Evolutionary conservation across 2,888 invertebrate species (phyloP).

Genomic region (Drosophila infuscata): DNA sequence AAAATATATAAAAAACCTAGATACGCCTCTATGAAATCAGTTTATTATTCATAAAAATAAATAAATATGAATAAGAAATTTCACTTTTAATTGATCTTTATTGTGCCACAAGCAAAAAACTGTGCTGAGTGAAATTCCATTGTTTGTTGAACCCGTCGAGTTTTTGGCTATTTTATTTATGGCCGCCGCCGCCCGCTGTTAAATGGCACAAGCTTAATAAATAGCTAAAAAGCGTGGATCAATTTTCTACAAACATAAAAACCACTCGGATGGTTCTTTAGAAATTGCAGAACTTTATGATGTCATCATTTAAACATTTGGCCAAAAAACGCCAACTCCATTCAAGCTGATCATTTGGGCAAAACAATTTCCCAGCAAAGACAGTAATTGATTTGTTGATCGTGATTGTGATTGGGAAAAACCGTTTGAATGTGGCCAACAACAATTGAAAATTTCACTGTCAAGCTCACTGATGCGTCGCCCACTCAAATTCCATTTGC

Average conservation of each 20-base stretch:
- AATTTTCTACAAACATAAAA: constrained; percentile 10
- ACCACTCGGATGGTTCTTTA: constrained; percentile 1
- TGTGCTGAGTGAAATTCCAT: constrained; percentile 47
- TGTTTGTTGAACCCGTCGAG: constrained; percentile 31
- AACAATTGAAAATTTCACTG: constrained; percentile 49
- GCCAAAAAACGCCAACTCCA: constrained; percentile 9
- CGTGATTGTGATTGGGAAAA: constrained; percentile 25
- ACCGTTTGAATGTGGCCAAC: constrained; percentile 25
- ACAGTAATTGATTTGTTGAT: constrained; percentile 48
- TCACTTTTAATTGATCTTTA: constrained; percentile 75
- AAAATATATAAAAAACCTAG: constrained; percentile 1
- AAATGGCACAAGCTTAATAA: constrained; percentile 49
- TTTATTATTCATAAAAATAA: constrained; percentile 46
- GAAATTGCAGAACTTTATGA: constrained; percentile 34
- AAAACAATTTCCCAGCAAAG: constrained; percentile 33
- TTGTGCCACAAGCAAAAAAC: constrained; percentile 42
- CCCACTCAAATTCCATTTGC: constrained; percentile 61
- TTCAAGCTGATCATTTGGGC: constrained; percentile 29
- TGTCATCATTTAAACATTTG: constrained; percentile 35
- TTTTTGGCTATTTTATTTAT: constrained; percentile 18
- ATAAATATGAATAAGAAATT: constrained; percentile 41
- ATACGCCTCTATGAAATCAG: constrained; percentile 40
- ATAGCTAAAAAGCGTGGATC: constrained; percentile 39
- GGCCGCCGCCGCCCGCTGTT: constrained; percentile 53
- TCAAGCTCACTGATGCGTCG: constrained; percentile 54